phyloP scores from a whole-genome alignment of 2,113 vertebrate species.

The Semnornis frantzii region DNA sequence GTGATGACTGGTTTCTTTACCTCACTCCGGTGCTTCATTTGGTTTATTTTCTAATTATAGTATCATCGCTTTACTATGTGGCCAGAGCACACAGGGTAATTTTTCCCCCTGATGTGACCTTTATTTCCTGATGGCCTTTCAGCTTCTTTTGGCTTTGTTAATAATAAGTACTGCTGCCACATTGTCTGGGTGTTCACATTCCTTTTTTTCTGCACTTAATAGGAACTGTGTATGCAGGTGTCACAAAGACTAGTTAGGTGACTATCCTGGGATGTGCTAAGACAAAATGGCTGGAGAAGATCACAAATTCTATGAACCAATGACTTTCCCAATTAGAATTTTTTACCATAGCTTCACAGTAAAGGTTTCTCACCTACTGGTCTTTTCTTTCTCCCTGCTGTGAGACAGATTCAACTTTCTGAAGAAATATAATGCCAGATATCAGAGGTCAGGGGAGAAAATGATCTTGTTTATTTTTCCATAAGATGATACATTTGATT shows the following conservation, averaged over 20 bases:
- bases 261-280: neutral
- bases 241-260: neutral
- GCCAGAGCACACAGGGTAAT: neutral
- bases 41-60: neutral
- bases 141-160: neutral
- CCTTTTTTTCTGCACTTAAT: neutral
- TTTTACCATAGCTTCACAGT: neutral
- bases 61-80: neutral
- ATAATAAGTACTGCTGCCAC: neutral
- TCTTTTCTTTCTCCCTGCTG: neutral
- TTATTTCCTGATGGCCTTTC: neutral
- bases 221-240: neutral
- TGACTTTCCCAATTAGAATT: neutral
- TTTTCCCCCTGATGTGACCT: neutral
- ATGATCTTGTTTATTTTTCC: neutral
- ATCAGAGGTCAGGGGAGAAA: neutral
- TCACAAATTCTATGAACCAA: neutral
- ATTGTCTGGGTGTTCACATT: neutral
- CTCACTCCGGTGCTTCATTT: neutral
- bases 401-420: neutral
- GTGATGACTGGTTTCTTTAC: fast-evolving
- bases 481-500: neutral
- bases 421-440: neutral
- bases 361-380: fast-evolving
- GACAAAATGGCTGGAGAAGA: neutral